Conservation (phyloP, 2,797 vertebrate genomes). For the Neosilurus mollespiculum region DNA sequence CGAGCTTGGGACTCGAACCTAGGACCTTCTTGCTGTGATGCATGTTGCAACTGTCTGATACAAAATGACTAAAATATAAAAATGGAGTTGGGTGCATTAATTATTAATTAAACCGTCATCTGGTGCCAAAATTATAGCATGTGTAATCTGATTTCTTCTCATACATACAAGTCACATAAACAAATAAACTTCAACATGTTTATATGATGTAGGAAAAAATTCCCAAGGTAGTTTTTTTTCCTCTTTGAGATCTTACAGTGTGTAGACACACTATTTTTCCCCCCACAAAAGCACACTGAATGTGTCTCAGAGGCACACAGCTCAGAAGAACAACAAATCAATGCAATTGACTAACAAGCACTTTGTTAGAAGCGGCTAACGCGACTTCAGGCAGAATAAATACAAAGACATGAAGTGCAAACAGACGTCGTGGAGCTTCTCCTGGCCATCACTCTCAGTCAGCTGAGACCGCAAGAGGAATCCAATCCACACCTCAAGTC, state of each 20-base stretch:
- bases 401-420: constrained; percentile 49
- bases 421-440: neutral
- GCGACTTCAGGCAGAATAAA: constrained; percentile 43
- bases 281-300: constrained; percentile 14
- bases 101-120: neutral
- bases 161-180: neutral
- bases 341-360: constrained; percentile 67
- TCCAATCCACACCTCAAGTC: neutral
- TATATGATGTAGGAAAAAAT: neutral
- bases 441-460: neutral
- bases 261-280: neutral
- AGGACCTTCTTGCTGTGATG: too few species aligned
- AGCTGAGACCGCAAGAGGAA: neutral
- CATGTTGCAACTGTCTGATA: neutral
- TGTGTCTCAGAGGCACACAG: constrained; percentile 1
- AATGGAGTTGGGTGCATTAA: too few species aligned
- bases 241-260: neutral
- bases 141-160: neutral
- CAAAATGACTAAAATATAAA: neutral
- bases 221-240: neutral
- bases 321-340: constrained; percentile 56
- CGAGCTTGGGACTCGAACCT: too few species aligned
- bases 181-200: neutral
- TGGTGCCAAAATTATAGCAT: neutral
- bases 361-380: constrained; percentile 73